phyloP scores from a whole-genome alignment of 2,113 vertebrate species.

The Antechinus stuartii region DNA sequence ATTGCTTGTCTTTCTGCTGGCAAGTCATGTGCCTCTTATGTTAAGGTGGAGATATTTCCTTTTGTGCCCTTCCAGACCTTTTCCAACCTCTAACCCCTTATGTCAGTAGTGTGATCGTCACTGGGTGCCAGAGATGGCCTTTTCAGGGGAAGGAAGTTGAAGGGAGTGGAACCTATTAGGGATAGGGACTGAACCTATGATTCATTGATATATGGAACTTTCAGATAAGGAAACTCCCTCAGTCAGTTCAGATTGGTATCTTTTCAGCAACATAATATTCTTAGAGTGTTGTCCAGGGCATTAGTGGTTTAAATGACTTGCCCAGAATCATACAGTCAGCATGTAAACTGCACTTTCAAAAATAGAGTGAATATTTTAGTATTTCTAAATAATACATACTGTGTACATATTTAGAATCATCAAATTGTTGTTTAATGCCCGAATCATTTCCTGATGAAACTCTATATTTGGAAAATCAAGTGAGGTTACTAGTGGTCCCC shows the following conservation, averaged over 20 bases:
- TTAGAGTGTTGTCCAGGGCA: not conserved
- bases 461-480: not conserved
- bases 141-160: not conserved
- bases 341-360: not conserved
- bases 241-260: not conserved
- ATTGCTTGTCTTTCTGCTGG: not conserved
- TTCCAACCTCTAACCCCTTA: not conserved
- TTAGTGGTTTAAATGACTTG: not conserved
- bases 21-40: not conserved
- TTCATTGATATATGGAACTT: not conserved
- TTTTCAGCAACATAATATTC: not conserved
- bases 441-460: not conserved
- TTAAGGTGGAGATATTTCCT: slow-evolving; percentile 14
- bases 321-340: not conserved
- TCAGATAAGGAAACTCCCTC: not conserved
- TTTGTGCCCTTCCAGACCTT: not conserved
- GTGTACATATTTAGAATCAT: not conserved
- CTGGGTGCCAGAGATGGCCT: not conserved
- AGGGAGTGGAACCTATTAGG: not conserved
- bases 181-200: not conserved
- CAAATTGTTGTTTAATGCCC: not conserved
- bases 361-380: not conserved
- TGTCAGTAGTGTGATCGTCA: not conserved
- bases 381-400: not conserved
- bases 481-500: not conserved